Base-by-base conservation (phyloP, 2,888 invertebrate species). In the Hipparchia semele region DNA sequence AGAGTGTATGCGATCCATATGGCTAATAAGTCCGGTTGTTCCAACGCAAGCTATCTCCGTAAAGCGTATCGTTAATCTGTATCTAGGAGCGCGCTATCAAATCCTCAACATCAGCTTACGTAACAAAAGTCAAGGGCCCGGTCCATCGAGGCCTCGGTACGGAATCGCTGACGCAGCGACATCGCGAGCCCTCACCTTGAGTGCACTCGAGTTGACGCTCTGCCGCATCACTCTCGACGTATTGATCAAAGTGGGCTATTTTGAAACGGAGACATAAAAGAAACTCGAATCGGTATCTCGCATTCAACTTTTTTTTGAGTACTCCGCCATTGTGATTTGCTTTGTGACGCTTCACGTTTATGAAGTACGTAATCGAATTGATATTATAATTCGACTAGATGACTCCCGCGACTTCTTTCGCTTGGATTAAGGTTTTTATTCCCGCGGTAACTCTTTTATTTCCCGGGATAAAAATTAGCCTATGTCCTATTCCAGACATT, bases 131-230 rank as follows among this genome's bases (percentile, higher is more conserved):
- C 79, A 77, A 78, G 84, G 79, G 82, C 82, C 82, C 79, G 83
- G 83, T 74, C 80, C 82, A 84, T 85, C 85, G 83, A 89, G 88
- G 79, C 85, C 82, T 82, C 79, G 82, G 53, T 79, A 79, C 82
- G 82, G 83, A 83, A 89, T 81, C 83, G 90, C 91, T 91, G 91
- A 91, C 90, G 79, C 84, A 82, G 82, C 83, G 82, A 81, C 86
- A 86, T 84, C 84, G 83, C 82, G 82, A 86, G 85, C 89, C 84
- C 74, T 72, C 69, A 68, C 73, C 65, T 72, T 66, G 68, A 78
- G 81, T 71, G 84, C 84, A 80, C 84, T 84, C 82, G 81, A 81
- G 81, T 74, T 81, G 67, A 60, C 75, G 75, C 74, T 75, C 72
- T 76, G 77, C 51, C 69, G 71, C 74, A 71, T 73, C 73, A 46